Base-by-base conservation (phyloP, 2,888 invertebrate genomes). In the Trilocha varians region DNA sequence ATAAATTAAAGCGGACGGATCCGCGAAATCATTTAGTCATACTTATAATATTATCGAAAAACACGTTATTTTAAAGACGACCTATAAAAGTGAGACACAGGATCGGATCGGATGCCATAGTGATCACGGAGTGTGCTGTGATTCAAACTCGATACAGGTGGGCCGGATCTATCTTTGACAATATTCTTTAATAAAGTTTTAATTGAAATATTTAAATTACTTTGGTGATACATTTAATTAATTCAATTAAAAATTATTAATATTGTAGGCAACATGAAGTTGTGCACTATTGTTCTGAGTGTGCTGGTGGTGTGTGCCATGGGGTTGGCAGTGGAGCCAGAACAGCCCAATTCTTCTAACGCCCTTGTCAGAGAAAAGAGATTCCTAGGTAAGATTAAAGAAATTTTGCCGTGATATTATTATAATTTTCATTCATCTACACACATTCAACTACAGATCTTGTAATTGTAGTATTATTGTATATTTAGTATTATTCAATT, bases 31-130 rank as follows among this genome's bases (percentile, higher is more conserved):
- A 5, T 25, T 3, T 25, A 25, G 25, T 25, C 25, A 25, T n/a
- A 25, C 2, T 25, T 25, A 11, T 25, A 25, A 25, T 25, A 25
- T 25, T 25, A 6, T 1, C 5, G 25, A 4, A 25, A 11, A 25
- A n/a, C n/a, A n/a, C n/a, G n/a, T n/a, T n/a, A n/a, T n/a, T 25
- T 25, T 25, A 53, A 49, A 48, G 56, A 35, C 78, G 77, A 76
- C 78, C 82, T 83, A 83, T 83, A 83, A 75, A 82, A 80, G 78
- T 66, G 65, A 59, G 57, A 50, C 61, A 45, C 67, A 70, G 78
- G 73, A 76, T 59, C 59, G 57, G 44, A 48, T 38, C 51, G 57
- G 57, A 49, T 78, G 76, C 72, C 78, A 68, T 57, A 68, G 57
- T 59, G 60, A 62, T 62, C 58, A 46, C 53, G 58, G 62, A 66